Evolutionary conservation across 2,888 invertebrate genomes (phyloP).

Genomic region (Megastigmus dorsalis): DNA sequence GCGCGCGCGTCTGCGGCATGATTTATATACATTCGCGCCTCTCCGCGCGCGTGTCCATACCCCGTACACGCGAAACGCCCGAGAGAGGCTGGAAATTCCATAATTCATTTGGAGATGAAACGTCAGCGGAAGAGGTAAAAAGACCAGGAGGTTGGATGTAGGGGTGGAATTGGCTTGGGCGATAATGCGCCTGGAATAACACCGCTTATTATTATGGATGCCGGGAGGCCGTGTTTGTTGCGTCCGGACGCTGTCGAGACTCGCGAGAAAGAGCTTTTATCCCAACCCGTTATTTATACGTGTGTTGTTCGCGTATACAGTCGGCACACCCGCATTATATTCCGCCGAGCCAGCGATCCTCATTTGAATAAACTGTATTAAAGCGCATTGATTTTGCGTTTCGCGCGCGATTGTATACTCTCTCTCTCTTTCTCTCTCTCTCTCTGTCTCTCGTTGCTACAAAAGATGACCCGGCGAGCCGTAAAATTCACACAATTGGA

Average conservation of each 20-base stretch:
- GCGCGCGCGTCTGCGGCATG: slow-evolving; percentile 13
- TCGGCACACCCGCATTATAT: no score
- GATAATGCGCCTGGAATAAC: slow-evolving; percentile 2
- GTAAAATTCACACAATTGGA: no score
- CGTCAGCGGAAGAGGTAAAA: background rate
- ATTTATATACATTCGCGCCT: background rate
- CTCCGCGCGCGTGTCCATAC: background rate
- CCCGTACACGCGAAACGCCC: background rate
- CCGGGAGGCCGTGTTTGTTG: no score
- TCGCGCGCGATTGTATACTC: slow-evolving; percentile 15
- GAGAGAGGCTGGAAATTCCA: slow-evolving; percentile 11
- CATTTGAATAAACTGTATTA: slow-evolving; percentile 29
- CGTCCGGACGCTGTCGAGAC: no score
- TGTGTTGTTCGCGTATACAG: slow-evolving; percentile 12
- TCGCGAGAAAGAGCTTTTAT: background rate
- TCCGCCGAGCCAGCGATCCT: no score
- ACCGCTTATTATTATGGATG: slow-evolving; percentile 1
- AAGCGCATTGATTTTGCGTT: slow-evolving; percentile 1
- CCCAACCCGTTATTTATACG: slow-evolving; percentile 14
- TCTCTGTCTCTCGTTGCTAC: no score
- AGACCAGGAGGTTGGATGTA: no score
- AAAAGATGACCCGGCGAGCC: no score
- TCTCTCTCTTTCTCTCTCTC: no score
- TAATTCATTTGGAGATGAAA: slow-evolving; percentile 37
- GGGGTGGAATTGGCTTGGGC: no score